Evolutionary conservation across 92 coral and sea anemone genomes (phyloP).

Genomic region (Plumapathes pennacea): DNA sequence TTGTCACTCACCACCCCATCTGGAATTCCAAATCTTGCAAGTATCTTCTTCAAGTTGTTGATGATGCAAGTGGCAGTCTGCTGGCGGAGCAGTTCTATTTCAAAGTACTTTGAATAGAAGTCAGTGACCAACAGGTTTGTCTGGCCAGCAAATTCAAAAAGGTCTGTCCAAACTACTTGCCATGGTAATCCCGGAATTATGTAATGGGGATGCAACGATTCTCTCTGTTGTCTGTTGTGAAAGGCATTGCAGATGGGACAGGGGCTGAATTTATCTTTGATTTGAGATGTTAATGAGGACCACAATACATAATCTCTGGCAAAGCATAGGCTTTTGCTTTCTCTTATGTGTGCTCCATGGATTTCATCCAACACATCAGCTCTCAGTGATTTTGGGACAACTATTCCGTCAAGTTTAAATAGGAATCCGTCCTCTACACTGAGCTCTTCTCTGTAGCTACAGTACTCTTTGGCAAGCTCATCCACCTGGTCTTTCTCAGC

Average conservation of each 20-base stretch:
- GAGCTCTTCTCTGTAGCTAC: conserved; percentile 51
- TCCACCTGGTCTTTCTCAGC: conserved; percentile 32
- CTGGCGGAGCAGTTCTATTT: too few species aligned
- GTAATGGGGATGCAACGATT: conserved; percentile 31
- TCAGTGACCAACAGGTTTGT: too few species aligned
- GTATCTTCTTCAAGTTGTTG: conserved; percentile 5
- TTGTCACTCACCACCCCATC: too few species aligned
- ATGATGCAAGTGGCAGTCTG: too few species aligned
- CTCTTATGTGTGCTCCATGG: conserved; percentile 64
- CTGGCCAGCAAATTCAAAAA: too few species aligned
- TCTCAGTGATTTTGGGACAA: conserved; percentile 38
- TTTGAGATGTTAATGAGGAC: conserved; percentile 51
- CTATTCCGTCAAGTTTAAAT: conserved; percentile 38
- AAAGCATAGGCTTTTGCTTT: conserved; percentile 30
- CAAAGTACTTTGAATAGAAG: too few species aligned
- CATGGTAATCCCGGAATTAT: conserved; percentile 10
- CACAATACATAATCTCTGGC: conserved; percentile 41
- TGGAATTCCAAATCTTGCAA: too few species aligned
- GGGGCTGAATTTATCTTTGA: conserved; percentile 38
- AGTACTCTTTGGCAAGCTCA: conserved; percentile 52
- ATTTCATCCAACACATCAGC: conserved; percentile 26
- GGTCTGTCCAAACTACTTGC: too few species aligned
- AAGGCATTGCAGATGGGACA: conserved; percentile 52
- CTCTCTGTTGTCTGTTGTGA: conserved; percentile 26
- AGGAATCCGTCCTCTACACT: conserved; percentile 55